Conservation (phyloP, 2,797 vertebrate species). For the Enteromius treurensis region DNA sequence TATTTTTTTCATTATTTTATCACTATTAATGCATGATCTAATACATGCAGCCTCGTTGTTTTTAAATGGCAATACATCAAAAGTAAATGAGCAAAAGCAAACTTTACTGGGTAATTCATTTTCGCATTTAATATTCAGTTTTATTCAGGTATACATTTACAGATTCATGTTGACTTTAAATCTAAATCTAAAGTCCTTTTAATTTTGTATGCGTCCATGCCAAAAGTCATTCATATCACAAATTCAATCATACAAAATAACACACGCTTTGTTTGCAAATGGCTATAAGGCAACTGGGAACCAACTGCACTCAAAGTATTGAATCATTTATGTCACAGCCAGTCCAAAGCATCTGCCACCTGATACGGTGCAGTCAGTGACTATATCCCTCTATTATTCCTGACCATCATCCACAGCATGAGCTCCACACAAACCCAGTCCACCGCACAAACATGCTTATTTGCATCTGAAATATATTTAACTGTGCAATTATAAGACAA, state of each 20-base stretch:
- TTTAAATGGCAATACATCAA: neutral
- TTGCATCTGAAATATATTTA: neutral
- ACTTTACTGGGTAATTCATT: neutral
- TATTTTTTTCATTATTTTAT: neutral
- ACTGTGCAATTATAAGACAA: conserved; percentile 8
- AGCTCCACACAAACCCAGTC: neutral
- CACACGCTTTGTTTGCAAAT: conserved; percentile 42
- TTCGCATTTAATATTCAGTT: neutral
- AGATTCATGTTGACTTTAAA: neutral
- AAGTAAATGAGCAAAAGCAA: neutral
- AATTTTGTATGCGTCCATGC: neutral
- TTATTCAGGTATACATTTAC: neutral
- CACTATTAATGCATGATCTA: neutral
- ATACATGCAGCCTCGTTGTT: neutral
- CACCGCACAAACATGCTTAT: neutral
- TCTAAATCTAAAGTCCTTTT: neutral
- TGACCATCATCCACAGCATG: conserved; percentile 13
- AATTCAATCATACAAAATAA: conserved; percentile 28
- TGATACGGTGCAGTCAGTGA: conserved; percentile 66
- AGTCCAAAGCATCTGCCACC: conserved; percentile 70
- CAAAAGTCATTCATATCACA: neutral
- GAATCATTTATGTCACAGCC: conserved; percentile 75
- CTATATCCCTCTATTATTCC: conserved; percentile 49
- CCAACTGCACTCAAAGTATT: conserved; percentile 55
- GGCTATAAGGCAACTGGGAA: conserved; percentile 19